A percentile compares a stretch with the other conserved stretches of the same genome.
Conservation (phyloP, 2,113 vertebrate genomes). For the Ammodytes marinus region DNA sequence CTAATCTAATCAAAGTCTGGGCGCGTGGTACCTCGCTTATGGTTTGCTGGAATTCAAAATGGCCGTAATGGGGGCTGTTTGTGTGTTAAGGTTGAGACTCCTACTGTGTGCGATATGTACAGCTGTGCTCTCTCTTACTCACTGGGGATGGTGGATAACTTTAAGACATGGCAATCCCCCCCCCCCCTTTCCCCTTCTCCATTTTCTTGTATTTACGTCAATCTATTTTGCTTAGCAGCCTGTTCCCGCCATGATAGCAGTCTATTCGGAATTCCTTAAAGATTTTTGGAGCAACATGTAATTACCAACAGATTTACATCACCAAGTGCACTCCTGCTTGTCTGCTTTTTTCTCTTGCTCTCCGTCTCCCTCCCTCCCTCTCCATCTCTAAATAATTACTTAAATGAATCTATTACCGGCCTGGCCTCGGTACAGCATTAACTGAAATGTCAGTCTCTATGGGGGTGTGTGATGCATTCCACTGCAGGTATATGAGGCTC, state of each 20-base stretch:
- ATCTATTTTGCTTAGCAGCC: slow-evolving; percentile 20
- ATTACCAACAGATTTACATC: slow-evolving; percentile 43
- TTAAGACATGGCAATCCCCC: neutral
- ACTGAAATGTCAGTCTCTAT: slow-evolving; percentile 54
- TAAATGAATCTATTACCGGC: slow-evolving; percentile 66
- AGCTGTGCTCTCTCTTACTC: slow-evolving; percentile 20
- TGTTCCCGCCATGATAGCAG: neutral
- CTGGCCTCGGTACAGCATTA: slow-evolving; percentile 49
- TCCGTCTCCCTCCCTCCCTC: neutral
- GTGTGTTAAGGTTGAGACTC: slow-evolving; percentile 50
- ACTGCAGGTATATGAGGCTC: slow-evolving; percentile 36
- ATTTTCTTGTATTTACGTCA: slow-evolving; percentile 14
- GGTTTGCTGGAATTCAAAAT: slow-evolving; percentile 65
- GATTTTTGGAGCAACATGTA: slow-evolving; percentile 43
- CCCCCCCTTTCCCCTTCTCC: neutral
- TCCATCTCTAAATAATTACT: slow-evolving; percentile 71
- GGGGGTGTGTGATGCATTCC: slow-evolving; percentile 57
- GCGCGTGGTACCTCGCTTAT: slow-evolving; percentile 52
- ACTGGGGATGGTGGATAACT: slow-evolving; percentile 27
- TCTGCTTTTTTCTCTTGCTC: slow-evolving; percentile 27
- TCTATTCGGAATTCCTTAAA: slow-evolving; percentile 30
- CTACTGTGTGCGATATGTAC: slow-evolving; percentile 57
- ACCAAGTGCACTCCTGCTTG: slow-evolving; percentile 14
- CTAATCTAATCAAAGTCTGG: slow-evolving; percentile 78
- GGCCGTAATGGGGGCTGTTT: slow-evolving; percentile 59